Base-by-base conservation (phyloP, 2,113 vertebrate genomes). In the Boulengeromyrus knoepffleri region DNA sequence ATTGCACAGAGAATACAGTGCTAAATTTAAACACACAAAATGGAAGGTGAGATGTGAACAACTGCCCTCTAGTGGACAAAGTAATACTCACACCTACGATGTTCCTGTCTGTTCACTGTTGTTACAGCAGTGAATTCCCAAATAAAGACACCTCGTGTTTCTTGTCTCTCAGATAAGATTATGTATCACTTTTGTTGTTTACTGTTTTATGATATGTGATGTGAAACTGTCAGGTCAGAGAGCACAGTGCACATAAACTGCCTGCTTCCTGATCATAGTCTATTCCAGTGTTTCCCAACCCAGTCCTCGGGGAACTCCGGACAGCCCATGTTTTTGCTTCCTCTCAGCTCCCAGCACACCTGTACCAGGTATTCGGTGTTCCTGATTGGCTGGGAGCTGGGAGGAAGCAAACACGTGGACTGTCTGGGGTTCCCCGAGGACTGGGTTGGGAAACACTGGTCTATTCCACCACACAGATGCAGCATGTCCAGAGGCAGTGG, bases 41-140 rank as follows among this genome's bases (percentile, higher is more conserved):
- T 70, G 62, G n/a, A 70, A 70, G 62, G 10, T 31, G 21, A 49
- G 58, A 49, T 15, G n/a, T 58, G 45, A 47, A n/a, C 46, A 27
- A 31, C 62, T 21, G n/a, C 88, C 88, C 88, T 49, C 88, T 74
- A 70, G 88, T 74, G 88, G 62, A 19, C 12, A 74, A 74, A 74
- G 21, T 9, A 62, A 88, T 5, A 88, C 87, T 66, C 42, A 80
- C 74, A 42, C 17, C 36, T 80, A 80, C 10, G 5, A 80, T 80
- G 74, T 42, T 42, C 17, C 13, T 42, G 74, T 42, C 15, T 42
- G 74, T 39, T 15, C 7, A 1, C 5, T 42, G 74, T 8, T 80
- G 15, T 19, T 19, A 42, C 74, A 80, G 83, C 3, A 24, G 21
- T 6, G 8, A 21, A 46, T 85, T 85, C 21, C 9, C 83, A 47